Conservation (phyloP, 1,140 invertebrate species). For the Cryptotermes secundus region DNA sequence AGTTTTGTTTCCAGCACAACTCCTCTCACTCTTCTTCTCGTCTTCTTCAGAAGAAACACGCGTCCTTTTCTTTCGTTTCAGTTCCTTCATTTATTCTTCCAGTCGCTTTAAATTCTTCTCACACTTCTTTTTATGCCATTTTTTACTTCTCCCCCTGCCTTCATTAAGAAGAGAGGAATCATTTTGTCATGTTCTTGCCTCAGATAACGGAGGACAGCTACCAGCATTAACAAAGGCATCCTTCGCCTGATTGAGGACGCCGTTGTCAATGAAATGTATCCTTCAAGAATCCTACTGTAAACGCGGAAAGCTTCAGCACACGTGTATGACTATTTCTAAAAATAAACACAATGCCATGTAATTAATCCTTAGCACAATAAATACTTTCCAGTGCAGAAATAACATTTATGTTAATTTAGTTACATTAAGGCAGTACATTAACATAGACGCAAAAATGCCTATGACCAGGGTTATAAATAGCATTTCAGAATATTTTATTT, state of each 20-base stretch:
- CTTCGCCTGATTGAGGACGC: neutral
- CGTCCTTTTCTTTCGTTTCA: neutral
- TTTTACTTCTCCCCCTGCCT: neutral
- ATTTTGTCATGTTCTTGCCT: neutral
- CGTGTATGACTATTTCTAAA: neutral
- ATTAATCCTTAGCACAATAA: no score
- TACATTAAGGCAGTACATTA: no score
- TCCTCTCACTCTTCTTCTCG: neutral
- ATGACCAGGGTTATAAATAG: no score
- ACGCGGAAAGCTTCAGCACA: neutral
- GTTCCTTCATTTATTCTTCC: neutral
- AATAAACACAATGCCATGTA: neutral
- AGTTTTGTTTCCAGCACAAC: neutral
- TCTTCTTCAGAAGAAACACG: neutral
- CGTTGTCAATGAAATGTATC: neutral
- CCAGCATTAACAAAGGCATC: slow-evolving; percentile 2
- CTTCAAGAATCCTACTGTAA: neutral
- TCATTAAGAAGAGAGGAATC: neutral
- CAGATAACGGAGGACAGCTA: neutral
- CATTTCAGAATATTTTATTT: no score
- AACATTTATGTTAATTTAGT: no score
- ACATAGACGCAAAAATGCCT: no score
- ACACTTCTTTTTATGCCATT: neutral
- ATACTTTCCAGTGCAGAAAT: no score
- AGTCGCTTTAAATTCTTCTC: neutral